Evolutionary conservation across 2,888 invertebrate species (phyloP).

Genomic region (Himalopsyche anomala): DNA sequence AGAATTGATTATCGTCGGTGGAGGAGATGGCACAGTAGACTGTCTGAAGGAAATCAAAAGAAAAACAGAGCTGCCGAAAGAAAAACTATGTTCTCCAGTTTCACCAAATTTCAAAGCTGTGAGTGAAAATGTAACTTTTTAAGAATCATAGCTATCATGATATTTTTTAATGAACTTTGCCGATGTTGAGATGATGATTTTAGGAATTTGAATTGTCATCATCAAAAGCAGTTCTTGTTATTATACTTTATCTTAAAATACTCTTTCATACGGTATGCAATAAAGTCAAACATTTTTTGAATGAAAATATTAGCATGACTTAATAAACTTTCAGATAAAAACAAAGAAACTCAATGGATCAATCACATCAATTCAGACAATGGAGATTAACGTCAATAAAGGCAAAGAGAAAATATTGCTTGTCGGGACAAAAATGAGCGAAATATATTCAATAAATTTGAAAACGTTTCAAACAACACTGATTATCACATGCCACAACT

Average conservation of each 20-base stretch:
- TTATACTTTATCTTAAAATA: too few relatives aligned
- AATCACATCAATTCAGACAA: conserved; percentile 85
- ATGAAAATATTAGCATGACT: background rate
- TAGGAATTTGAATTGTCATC: too few relatives aligned
- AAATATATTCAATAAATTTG: conserved; percentile 87
- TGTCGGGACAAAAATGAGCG: conserved; percentile 86
- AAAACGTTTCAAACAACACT: conserved; percentile 82
- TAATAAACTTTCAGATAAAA: conserved; percentile 72
- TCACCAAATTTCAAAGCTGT: conserved; percentile 78
- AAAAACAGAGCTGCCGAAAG: conserved; percentile 73
- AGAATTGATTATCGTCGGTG: conserved; percentile 83
- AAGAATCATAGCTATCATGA: too few relatives aligned
- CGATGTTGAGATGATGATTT: too few relatives aligned
- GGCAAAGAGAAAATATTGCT: conserved; percentile 77
- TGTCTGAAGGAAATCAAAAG: conserved; percentile 80
- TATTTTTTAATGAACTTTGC: too few relatives aligned
- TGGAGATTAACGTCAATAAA: conserved; percentile 69
- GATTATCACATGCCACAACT: conserved; percentile 88
- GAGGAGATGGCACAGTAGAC: conserved; percentile 90
- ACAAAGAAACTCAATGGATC: conserved; percentile 79
- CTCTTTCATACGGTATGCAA: background rate
- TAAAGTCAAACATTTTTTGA: background rate
- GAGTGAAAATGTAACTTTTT: conserved; percentile 66
- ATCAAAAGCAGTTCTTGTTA: too few relatives aligned
- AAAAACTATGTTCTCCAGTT: conserved; percentile 75